Evolutionary conservation across 2,113 vertebrate species (phyloP), one percentile per base, ranked within the genome.

Genomic region (Brachionichthys hirsutus): DNA sequence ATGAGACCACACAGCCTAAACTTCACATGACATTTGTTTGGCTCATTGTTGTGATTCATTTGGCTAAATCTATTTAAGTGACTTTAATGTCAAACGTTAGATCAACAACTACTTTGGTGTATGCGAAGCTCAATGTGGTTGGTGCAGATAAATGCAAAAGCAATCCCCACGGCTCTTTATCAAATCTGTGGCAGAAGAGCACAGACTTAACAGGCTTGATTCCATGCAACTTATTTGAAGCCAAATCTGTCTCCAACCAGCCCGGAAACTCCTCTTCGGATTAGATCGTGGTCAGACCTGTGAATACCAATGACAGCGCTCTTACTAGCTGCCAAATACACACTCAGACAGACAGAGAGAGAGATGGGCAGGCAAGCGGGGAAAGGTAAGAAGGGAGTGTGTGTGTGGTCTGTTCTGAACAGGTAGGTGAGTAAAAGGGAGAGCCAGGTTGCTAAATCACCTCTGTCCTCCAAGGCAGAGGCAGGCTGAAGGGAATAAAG

Each of bases 111-210:
- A 58, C 84, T 76, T 59, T 51, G 50, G 45, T 72, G 58, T 70
- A 65, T 53, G 45, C 56, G 78, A 77, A 62, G 61, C 78, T 77
- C 82, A 84, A 59, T 73, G 71, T 88, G 82, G 66, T 62, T 75
- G 81, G 79, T 81, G 76, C 79, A 82, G 83, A 85, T 87, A 83
- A 80, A 86, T 76, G 65, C 46, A 71, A 80, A 77, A 74, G 64
- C 49, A 24, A 62, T 68, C 82, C 71, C 77, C 64, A 72, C 52
- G 57, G 75, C 79, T 82, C 54, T 36, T 14, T 57, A 73, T 73
- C 61, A 68, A 76, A 78, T 84, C 67, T 77, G 77, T 67, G 60
- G 79, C 75, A 85, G 82, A 87, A 9, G 76, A 71, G 61, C 64
- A 62, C 68, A 60, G 67, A 82, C 83, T 75, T 64, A 66, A 58